Conservation (phyloP, 1,140 invertebrate species). For the Carposina sasakii region DNA sequence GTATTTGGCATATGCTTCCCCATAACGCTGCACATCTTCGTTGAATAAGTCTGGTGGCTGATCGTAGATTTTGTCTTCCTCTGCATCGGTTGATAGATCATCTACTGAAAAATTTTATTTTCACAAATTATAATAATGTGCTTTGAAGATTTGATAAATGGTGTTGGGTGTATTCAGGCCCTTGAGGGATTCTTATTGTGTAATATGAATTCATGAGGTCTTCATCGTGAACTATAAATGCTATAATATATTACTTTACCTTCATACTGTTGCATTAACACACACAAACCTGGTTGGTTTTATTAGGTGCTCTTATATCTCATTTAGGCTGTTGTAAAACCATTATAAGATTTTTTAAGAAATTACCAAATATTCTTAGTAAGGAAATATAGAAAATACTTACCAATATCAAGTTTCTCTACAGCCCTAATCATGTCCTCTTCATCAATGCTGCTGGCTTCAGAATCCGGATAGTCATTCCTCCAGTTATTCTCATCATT, state of each 20-base stretch:
- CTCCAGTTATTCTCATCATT: conserved; percentile 75
- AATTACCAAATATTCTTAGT: not conserved
- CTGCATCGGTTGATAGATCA: conserved; percentile 69
- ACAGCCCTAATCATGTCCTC: conserved; percentile 71
- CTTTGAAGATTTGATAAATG: not conserved
- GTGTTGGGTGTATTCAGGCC: not conserved
- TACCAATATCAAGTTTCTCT: conserved; percentile 54
- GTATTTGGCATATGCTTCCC: conserved; percentile 61
- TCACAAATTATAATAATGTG: not conserved
- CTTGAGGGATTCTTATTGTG: too few species aligned
- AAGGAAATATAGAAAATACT: conserved; percentile 7
- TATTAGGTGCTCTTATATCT: not conserved
- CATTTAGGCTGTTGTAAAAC: not conserved
- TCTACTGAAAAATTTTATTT: conserved; percentile 40
- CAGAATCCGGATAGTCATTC: conserved; percentile 75
- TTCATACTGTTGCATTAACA: too few species aligned
- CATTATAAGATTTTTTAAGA: not conserved
- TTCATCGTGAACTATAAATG: not conserved
- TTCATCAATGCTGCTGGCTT: conserved; percentile 70
- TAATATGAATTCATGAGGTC: too few species aligned
- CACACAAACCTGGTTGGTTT: too few species aligned
- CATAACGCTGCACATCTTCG: conserved; percentile 60
- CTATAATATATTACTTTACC: too few species aligned
- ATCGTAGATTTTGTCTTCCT: conserved; percentile 62
- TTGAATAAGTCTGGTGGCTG: conserved; percentile 42